Percentiles rank a stretch among this genome's conserved stretches.
Conservation (phyloP, 1,140 invertebrate genomes). For the Eubasilissa regina region DNA sequence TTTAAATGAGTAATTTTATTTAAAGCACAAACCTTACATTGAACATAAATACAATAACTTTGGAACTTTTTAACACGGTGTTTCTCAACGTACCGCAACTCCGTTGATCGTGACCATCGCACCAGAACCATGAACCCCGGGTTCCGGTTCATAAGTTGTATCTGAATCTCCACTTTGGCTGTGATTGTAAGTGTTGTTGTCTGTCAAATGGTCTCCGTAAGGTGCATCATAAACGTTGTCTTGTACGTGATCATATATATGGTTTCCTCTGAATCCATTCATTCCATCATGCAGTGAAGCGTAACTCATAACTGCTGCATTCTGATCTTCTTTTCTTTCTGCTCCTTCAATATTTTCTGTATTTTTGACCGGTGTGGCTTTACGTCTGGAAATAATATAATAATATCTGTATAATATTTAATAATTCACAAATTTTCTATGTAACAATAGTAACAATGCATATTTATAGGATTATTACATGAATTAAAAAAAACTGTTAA, state of each 20-base stretch:
- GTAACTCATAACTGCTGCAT: conserved; percentile 89
- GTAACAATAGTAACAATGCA: too few species aligned
- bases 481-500: too few species aligned
- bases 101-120: conserved; percentile 71
- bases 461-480: too few species aligned
- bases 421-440: too few species aligned
- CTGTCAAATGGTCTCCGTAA: conserved; percentile 71
- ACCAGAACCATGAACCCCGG: conserved; percentile 63
- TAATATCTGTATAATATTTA: too few species aligned
- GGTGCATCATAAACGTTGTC: conserved; percentile 83
- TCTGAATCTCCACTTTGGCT: conserved; percentile 65
- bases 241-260: conserved; percentile 83
- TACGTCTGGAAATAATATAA: conserved; percentile 73
- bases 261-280: conserved; percentile 71
- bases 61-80: conserved; percentile 36
- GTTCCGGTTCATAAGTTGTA: conserved; percentile 73
- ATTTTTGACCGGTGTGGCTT: conserved; percentile 88
- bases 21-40: conserved; percentile 35
- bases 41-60: conserved; percentile 43
- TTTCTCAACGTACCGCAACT: conserved; percentile 67
- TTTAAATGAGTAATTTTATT: not conserved
- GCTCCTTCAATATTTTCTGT: conserved; percentile 90
- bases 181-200: conserved; percentile 68
- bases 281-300: conserved; percentile 80
- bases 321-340: conserved; percentile 87